Percentiles rank a stretch among this genome's conserved stretches.
Evolutionary conservation across 2,113 vertebrate genomes (phyloP).

Genomic region (Paratilapia polleni): DNA sequence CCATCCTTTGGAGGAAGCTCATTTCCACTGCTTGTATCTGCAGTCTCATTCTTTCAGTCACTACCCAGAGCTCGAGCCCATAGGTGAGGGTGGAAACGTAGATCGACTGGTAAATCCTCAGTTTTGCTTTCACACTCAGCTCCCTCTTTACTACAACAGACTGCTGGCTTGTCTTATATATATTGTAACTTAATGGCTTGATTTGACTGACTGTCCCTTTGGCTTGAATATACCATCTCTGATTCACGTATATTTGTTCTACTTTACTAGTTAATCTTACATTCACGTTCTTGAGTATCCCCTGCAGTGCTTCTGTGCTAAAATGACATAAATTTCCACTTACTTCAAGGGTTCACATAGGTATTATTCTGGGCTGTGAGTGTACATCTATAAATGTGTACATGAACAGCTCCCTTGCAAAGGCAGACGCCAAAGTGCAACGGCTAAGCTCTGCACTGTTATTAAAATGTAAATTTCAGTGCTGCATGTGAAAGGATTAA

Average conservation of each 20-base stretch:
- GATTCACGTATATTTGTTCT: neutral
- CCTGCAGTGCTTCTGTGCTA: neutral
- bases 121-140: neutral
- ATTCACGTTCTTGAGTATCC: neutral
- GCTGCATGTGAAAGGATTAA: neutral
- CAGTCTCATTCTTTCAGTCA: neutral
- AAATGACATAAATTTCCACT: constrained; percentile 16
- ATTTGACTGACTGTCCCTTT: constrained; percentile 8
- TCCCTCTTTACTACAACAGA: neutral
- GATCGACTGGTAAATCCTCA: neutral
- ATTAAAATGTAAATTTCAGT: constrained; percentile 55
- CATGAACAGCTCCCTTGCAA: constrained; percentile 4
- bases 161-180: neutral
- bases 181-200: neutral
- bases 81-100: neutral
- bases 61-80: neutral
- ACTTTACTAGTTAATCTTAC: neutral
- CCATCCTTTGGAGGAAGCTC: neutral
- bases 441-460: constrained; percentile 29
- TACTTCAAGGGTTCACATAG: neutral
- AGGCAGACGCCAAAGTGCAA: neutral
- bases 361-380: neutral
- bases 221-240: neutral
- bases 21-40: neutral
- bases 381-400: constrained; percentile 1